These are phyloP conservation scores for Propsilocerus akamusi DNA, from an alignment of 1,140 invertebrate species.

Conservation along the genomic window DNA sequence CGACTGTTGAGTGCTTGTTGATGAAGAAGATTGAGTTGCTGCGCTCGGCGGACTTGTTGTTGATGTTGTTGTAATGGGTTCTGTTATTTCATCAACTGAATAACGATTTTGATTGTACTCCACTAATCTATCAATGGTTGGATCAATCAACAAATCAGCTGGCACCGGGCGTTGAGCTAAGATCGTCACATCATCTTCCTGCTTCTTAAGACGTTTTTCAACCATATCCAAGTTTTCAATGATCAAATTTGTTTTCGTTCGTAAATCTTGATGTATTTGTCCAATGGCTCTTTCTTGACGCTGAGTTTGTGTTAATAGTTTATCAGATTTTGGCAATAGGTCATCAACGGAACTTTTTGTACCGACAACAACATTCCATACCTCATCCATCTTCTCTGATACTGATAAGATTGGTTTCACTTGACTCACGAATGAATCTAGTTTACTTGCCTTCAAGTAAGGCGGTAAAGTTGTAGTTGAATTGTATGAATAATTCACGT, in stretches of 20 bases:
- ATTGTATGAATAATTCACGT: constrained; percentile 26
- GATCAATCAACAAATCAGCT: constrained; percentile 50
- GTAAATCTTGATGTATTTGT: constrained; percentile 67
- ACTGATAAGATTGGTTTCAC: constrained; percentile 68
- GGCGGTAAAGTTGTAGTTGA: constrained; percentile 31
- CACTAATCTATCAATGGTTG: constrained; percentile 53
- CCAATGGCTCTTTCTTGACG: constrained; percentile 70
- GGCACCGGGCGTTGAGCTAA: constrained; percentile 50
- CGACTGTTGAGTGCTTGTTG: constrained; percentile 14
- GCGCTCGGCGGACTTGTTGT: constrained; percentile 19
- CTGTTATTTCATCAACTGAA: constrained; percentile 21
- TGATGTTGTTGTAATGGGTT: constrained; percentile 13
- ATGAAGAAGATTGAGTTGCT: constrained; percentile 13
- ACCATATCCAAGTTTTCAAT: constrained; percentile 73
- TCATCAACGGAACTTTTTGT: constrained; percentile 71
- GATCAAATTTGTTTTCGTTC: constrained; percentile 65
- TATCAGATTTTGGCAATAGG: constrained; percentile 66
- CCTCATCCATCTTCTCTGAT: constrained; percentile 75
- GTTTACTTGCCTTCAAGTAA: constrained; percentile 43
- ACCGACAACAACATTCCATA: constrained; percentile 72
- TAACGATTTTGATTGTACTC: constrained; percentile 49
- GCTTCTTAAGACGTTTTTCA: constrained; percentile 62
- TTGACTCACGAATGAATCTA: constrained; percentile 54
- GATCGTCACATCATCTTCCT: constrained; percentile 41
- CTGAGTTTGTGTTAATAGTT: constrained; percentile 65